Conservation (phyloP, 2,888 invertebrate species). For the Drosophila mettleri region DNA sequence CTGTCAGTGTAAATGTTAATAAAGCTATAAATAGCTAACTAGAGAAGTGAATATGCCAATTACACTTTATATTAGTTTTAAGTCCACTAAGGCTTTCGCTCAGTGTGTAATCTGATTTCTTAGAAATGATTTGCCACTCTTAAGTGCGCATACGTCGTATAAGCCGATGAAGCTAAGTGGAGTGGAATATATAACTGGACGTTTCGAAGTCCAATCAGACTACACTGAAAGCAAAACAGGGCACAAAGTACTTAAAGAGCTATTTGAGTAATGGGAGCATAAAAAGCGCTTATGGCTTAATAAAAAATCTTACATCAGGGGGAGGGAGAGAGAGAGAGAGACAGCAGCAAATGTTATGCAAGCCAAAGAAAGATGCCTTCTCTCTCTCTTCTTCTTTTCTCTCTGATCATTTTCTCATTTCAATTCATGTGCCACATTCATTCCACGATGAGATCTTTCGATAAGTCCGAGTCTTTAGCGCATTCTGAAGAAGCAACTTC, state of each 20-base stretch:
- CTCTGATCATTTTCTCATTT: background rate
- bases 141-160: background rate
- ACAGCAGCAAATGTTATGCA: constrained; percentile 9
- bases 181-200: background rate
- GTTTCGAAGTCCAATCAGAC: constrained; percentile 1
- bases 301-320: constrained; percentile 6
- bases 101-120: constrained; percentile 5
- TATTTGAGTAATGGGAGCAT: constrained; percentile 13
- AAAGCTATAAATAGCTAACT: background rate
- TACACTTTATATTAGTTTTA: background rate
- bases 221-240: constrained; percentile 5
- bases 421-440: background rate
- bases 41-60: background rate
- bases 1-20: background rate
- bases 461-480: background rate
- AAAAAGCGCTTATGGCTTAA: constrained; percentile 15
- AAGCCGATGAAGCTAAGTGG: constrained; percentile 1
- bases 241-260: constrained; percentile 6
- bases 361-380: background rate
- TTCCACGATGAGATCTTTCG: no score
- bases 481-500: background rate
- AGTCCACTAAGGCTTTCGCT: background rate
- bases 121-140: background rate
- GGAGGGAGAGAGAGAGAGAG: background rate
- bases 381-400: background rate